These are phyloP conservation scores for Liodrosophila aerea DNA, from an alignment of 2,888 invertebrate genomes.

Conservation along the genomic window DNA sequence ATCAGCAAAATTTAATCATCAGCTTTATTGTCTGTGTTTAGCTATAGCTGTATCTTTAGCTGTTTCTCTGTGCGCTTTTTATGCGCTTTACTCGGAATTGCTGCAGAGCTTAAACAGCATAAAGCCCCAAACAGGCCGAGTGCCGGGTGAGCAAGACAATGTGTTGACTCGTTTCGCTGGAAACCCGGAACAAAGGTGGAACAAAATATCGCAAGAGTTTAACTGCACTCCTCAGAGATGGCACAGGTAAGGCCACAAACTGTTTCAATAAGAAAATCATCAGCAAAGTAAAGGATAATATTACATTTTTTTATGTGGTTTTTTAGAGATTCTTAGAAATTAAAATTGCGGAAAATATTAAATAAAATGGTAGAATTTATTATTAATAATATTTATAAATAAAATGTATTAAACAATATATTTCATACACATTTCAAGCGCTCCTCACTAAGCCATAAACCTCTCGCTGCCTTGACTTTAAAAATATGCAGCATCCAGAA, in stretches of 20 bases:
- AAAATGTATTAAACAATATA: no score
- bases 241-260: background rate
- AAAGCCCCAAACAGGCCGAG: conserved; percentile 5
- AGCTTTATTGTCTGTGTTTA: conserved; percentile 17
- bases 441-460: no score
- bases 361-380: no score
- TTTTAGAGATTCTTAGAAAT: no score
- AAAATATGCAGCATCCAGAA: background rate
- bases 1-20: conserved; percentile 73
- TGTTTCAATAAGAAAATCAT: no score
- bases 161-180: conserved; percentile 45
- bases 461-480: no score
- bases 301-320: no score
- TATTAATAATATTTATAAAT: no score
- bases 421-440: no score
- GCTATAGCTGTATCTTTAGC: background rate
- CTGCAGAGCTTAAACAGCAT: conserved; percentile 47
- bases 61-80: conserved; percentile 28
- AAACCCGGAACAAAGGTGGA: conserved; percentile 38
- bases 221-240: conserved; percentile 12
- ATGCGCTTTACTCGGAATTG: conserved; percentile 54
- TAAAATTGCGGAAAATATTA: no score
- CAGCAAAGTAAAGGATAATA: no score
- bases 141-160: conserved; percentile 31
- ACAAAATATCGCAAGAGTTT: conserved; percentile 23